Conservation (phyloP, 2,797 vertebrate species). For the Emydoidea blandingii region DNA sequence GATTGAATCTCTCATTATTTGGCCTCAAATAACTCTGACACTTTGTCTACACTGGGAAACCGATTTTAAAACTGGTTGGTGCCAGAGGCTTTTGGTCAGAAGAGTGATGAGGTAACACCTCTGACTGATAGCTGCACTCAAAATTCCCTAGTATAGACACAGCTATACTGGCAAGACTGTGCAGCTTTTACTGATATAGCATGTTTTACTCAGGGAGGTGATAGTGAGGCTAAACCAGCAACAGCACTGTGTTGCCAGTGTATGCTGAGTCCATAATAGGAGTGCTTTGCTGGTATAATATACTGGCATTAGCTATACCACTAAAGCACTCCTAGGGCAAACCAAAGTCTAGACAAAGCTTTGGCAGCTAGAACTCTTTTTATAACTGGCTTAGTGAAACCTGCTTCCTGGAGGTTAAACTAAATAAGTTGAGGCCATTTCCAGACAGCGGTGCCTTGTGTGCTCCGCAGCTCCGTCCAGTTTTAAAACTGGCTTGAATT, state of each 20-base stretch:
- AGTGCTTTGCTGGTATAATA: not conserved
- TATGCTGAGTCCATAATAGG: not conserved
- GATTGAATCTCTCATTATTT: not conserved
- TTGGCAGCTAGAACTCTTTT: not conserved
- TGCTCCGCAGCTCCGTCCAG: not conserved
- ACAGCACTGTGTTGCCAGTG: not conserved
- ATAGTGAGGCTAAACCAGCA: not conserved
- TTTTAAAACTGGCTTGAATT: not conserved
- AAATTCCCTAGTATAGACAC: not conserved
- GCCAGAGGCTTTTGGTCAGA: not conserved
- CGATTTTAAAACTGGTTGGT: not conserved
- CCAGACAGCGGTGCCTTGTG: not conserved
- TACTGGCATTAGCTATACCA: not conserved
- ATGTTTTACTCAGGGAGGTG: not conserved
- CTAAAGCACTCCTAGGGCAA: not conserved
- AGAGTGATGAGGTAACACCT: not conserved
- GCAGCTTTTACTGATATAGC: not conserved
- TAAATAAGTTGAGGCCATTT: not conserved
- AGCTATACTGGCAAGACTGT: not conserved
- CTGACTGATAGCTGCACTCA: not conserved
- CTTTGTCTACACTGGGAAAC: not conserved
- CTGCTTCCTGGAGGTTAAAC: not conserved
- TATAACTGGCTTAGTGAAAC: not conserved
- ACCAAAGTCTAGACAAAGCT: not conserved
- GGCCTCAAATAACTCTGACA: not conserved